phyloP scores from a whole-genome alignment of 2,888 invertebrate species.

The Nephrotoma flavescens region DNA sequence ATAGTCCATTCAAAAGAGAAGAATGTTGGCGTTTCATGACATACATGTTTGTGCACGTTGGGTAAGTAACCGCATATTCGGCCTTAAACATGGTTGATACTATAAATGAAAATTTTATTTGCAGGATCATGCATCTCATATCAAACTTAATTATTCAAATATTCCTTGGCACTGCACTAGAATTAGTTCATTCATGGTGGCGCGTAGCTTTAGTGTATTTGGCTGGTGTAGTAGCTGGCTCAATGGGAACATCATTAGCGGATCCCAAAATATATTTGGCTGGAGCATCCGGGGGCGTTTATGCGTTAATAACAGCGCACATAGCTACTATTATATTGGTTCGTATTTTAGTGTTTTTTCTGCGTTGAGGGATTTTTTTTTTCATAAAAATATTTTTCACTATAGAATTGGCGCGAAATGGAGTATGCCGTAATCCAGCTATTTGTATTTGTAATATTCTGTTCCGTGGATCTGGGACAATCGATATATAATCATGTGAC shows the following conservation, averaged over 20 bases:
- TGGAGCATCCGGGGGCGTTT: constrained; percentile 92
- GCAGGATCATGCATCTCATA: constrained; percentile 62
- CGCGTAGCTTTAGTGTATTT: constrained; percentile 71
- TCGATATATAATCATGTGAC: constrained; percentile 79
- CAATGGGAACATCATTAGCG: constrained; percentile 64
- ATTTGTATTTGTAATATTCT: constrained; percentile 64
- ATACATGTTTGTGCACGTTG: constrained; percentile 94
- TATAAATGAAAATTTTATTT: constrained; percentile 2
- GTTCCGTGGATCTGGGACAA: constrained; percentile 71
- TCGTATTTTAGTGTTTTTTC: neutral
- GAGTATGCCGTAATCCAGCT: constrained; percentile 79
- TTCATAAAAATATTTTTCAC: neutral
- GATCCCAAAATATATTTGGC: constrained; percentile 71
- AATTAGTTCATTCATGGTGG: constrained; percentile 96
- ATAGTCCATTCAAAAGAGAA: constrained; percentile 68
- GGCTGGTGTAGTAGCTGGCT: constrained; percentile 74
- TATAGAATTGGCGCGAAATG: constrained; percentile 96
- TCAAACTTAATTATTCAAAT: constrained; percentile 87
- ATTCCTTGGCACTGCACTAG: constrained; percentile 83
- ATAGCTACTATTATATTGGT: constrained; percentile 77
- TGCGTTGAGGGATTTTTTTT: constrained; percentile 2
- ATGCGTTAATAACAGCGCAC: constrained; percentile 86
- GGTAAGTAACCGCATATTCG: constrained; percentile 34
- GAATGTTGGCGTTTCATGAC: constrained; percentile 89
- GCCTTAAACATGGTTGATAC: neutral